Percentiles rank a stretch among this genome's conserved stretches.
Evolutionary conservation across 37 sponge, comb jelly and placozoan species (phyloP).

Genomic region (Dysidea cf. avara): DNA sequence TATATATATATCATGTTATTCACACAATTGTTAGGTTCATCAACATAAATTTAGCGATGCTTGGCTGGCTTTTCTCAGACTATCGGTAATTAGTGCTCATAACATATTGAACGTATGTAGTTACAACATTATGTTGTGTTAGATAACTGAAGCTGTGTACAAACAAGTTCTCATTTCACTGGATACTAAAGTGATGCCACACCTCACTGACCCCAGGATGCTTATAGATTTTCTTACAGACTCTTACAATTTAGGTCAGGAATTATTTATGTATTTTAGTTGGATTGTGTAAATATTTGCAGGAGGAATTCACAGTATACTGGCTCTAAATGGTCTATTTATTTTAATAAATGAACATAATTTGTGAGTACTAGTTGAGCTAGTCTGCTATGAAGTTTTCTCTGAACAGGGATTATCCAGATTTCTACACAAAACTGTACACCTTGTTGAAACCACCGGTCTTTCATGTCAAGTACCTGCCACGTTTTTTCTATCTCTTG

Average conservation of each 20-base stretch:
- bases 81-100: slow-evolving; percentile 68
- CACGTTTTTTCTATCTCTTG: slow-evolving; percentile 83
- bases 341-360: slow-evolving; percentile 89
- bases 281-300: background rate
- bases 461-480: slow-evolving; percentile 68
- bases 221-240: slow-evolving; percentile 90
- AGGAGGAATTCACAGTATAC: slow-evolving; percentile 87
- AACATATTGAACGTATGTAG: background rate
- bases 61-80: slow-evolving; percentile 80
- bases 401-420: slow-evolving; percentile 84
- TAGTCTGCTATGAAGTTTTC: background rate
- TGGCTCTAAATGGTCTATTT: slow-evolving; percentile 96
- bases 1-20: background rate
- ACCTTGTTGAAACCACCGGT: slow-evolving; percentile 59
- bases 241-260: slow-evolving; percentile 69
- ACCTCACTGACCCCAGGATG: slow-evolving; percentile 86
- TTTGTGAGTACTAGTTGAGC: slow-evolving; percentile 57
- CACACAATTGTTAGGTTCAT: no score
- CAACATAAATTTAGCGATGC: slow-evolving; percentile 59
- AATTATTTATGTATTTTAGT: background rate
- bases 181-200: slow-evolving; percentile 86
- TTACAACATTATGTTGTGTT: background rate
- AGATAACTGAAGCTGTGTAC: slow-evolving; percentile 33
- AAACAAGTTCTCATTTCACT: slow-evolving; percentile 62
- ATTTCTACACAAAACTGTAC: slow-evolving; percentile 89